These are phyloP conservation scores for Polietes domitor DNA, from an alignment of 2,888 invertebrate genomes.

Conservation along the genomic window DNA sequence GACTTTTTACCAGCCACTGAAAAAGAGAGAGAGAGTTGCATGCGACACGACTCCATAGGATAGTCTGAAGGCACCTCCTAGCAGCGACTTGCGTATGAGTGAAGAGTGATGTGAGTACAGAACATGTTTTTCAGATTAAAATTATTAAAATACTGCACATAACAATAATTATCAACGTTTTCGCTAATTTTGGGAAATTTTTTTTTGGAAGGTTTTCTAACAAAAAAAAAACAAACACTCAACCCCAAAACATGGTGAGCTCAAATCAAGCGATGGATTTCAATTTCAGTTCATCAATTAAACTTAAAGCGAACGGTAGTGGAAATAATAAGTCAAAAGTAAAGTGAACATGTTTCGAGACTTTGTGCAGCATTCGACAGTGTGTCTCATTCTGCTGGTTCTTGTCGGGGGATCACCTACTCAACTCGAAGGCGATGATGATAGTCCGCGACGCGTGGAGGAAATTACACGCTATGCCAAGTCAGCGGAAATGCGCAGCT, in stretches of 20 bases:
- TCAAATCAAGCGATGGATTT: background rate
- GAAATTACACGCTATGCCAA: conserved; percentile 11
- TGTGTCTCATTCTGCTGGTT: background rate
- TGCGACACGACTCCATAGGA: too few species aligned
- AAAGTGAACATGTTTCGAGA: background rate
- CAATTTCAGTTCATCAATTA: conserved; percentile 6
- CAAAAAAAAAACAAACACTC: too few species aligned
- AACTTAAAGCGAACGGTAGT: background rate
- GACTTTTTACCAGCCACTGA: too few species aligned
- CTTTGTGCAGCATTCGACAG: background rate
- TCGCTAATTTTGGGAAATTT: background rate
- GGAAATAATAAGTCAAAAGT: too few species aligned
- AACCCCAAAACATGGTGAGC: background rate
- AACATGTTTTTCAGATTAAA: too few species aligned
- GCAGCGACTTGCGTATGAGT: too few species aligned
- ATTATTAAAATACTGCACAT: too few species aligned
- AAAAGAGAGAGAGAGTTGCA: too few species aligned
- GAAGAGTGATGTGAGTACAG: too few species aligned
- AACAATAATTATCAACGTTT: too few species aligned
- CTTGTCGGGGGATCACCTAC: background rate
- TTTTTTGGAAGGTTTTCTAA: background rate
- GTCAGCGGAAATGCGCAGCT: conserved; percentile 17
- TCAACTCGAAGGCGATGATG: background rate
- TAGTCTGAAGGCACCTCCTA: too few species aligned
- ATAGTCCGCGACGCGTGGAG: background rate